Evolutionary conservation across 1,140 invertebrate genomes (phyloP).

Genomic region (Melanaphis sacchari): DNA sequence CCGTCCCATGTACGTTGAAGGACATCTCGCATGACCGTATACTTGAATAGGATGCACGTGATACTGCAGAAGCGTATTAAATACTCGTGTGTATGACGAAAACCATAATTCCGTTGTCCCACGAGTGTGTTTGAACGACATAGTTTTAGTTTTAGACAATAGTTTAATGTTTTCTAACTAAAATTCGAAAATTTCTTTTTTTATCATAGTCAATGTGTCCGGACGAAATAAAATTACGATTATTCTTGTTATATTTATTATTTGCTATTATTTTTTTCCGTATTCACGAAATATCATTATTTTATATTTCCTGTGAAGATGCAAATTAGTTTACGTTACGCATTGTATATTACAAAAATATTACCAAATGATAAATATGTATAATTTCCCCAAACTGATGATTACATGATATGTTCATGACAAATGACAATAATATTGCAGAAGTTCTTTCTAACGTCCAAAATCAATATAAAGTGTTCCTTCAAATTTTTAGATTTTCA

Average conservation of each 20-base stretch:
- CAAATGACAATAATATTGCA: too few species aligned
- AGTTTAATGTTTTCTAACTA: neutral
- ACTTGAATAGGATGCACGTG: neutral
- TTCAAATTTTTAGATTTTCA: too few species aligned
- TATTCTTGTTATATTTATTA: neutral
- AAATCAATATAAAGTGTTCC: too few species aligned
- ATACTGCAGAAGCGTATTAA: neutral
- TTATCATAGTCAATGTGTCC: neutral
- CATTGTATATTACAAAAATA: too few species aligned
- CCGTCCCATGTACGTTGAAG: neutral
- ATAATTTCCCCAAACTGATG: too few species aligned
- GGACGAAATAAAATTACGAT: neutral
- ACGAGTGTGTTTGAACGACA: neutral
- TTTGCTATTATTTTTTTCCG: too few species aligned
- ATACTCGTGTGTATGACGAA: neutral
- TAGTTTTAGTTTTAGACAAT: neutral
- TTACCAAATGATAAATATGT: too few species aligned
- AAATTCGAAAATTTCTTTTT: neutral
- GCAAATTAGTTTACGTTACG: too few species aligned
- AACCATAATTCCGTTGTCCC: neutral
- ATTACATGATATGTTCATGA: too few species aligned
- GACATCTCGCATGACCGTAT: neutral
- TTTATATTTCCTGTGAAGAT: too few species aligned
- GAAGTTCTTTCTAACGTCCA: too few species aligned
- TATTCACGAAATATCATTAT: too few species aligned